Evolutionary conservation across 2,113 vertebrate species (phyloP), one percentile per base, ranked within the genome.

Genomic region (Ictidomys tridecemlineatus): DNA sequence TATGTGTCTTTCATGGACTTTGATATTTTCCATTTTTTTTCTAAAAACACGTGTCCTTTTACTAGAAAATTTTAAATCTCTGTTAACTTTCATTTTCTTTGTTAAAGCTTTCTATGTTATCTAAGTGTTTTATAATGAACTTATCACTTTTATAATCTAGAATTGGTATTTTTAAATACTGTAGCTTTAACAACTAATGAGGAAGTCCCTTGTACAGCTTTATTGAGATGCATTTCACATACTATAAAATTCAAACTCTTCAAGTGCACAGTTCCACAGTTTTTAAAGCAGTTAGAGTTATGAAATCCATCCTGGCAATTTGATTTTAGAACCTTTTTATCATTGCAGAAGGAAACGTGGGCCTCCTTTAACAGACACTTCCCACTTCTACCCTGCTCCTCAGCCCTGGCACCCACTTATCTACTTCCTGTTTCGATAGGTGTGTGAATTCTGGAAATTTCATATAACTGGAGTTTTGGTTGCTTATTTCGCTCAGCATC

Each of bases 51-150:
- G 0, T 72, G 8, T 85, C 78, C 72, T 70, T 83, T 88, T 91
- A 48, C 48, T 65, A 51, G 39, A 72, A 16, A 61, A 28, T 32
- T 58, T 88, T 85, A n/a, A 32, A 37, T 58, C n/a, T 93, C 45
- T 83, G 37, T 17, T 92, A n/a, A 79, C 69, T 86, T 61, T 93
- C 83, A 58, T 69, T 93, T 86, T 90, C 26, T 86, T 30, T 34
- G 17, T 87, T 61, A 69, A 22, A 22, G 14, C 20, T 63, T 84
- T 77, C 51, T 56, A 34, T 42, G 42, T 80, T 74, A 85, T 89
- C n/a, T 42, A 51, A 93, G 48, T 77, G 24, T 37, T 93, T 51
- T 65, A 37, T 51, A 14, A 61, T 93, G 56, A 93, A 14, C 20
- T 13, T 3, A 37, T 73, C 39, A 93, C 42, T 42, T 18, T 82